A percentile compares a stretch with the other conserved stretches of the same genome.
Conservation (phyloP, 2,888 invertebrate genomes). For the Macrophya alboannulata region DNA sequence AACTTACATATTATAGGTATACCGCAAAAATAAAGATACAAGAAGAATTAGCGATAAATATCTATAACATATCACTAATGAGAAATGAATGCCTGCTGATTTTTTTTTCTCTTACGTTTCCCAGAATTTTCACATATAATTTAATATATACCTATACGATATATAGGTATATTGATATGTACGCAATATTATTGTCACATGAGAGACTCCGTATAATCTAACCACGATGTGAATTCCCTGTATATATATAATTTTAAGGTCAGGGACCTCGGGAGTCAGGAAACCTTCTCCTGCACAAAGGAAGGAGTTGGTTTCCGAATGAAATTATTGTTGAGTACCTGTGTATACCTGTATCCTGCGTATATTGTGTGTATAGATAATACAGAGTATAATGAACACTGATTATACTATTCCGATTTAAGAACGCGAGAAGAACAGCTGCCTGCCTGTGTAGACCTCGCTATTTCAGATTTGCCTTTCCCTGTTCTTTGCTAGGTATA, state of each 20-base stretch:
- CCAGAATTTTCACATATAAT: background rate
- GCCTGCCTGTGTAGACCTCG: background rate
- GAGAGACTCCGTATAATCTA: background rate
- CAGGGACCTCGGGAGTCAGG: constrained; percentile 20
- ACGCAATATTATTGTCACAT: too few species aligned
- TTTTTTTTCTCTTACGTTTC: background rate
- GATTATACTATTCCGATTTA: background rate
- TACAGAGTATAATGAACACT: too few species aligned
- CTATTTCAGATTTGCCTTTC: constrained; percentile 4
- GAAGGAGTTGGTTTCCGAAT: constrained; percentile 11
- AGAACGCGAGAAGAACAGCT: background rate
- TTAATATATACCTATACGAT: background rate
- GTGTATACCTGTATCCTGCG: background rate
- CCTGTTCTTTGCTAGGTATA: background rate
- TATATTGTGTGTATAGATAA: too few species aligned
- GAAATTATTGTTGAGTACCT: background rate
- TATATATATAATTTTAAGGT: constrained; percentile 26
- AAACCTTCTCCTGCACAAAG: background rate
- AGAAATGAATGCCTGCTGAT: too few species aligned
- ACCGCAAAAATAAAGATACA: too few species aligned
- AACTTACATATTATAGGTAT: too few species aligned
- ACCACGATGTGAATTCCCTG: constrained; percentile 15
- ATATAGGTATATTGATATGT: background rate
- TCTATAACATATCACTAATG: too few species aligned
- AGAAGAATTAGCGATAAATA: too few species aligned